Conservation (phyloP, 2,797 vertebrate species). For the Pseudomugil gertrudae region DNA sequence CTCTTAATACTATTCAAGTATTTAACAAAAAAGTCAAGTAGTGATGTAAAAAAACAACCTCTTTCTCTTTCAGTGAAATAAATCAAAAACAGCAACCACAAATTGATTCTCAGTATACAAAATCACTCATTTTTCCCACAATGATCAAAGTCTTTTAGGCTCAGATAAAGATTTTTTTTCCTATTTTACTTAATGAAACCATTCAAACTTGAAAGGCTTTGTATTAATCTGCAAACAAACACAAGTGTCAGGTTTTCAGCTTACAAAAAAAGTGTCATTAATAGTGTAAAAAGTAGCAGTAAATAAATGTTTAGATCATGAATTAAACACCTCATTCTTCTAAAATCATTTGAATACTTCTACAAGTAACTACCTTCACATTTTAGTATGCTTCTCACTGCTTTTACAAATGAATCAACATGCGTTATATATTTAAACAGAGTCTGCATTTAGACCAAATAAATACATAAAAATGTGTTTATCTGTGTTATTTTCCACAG, state of each 20-base stretch:
- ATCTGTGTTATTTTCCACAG: slow-evolving; percentile 67
- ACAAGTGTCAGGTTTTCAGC: background rate
- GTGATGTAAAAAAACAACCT: background rate
- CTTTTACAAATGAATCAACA: background rate
- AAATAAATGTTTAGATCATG: too few relatives aligned
- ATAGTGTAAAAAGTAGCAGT: background rate
- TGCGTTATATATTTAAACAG: background rate
- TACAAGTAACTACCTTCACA: background rate
- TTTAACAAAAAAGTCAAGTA: background rate
- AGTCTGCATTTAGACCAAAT: too few relatives aligned
- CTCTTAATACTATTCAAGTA: background rate
- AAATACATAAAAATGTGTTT: background rate
- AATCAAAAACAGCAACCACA: background rate
- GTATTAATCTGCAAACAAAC: background rate
- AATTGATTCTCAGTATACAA: background rate
- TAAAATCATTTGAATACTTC: background rate
- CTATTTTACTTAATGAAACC: too few relatives aligned
- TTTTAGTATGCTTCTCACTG: background rate
- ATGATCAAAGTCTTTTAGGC: background rate
- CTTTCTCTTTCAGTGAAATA: background rate
- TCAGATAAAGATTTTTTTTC: background rate
- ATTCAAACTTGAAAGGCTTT: background rate
- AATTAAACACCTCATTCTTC: background rate
- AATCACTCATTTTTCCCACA: background rate
- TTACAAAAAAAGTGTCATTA: background rate